Evolutionary conservation across 2,797 vertebrate genomes (phyloP).

Genomic region (Vireo griseus): DNA sequence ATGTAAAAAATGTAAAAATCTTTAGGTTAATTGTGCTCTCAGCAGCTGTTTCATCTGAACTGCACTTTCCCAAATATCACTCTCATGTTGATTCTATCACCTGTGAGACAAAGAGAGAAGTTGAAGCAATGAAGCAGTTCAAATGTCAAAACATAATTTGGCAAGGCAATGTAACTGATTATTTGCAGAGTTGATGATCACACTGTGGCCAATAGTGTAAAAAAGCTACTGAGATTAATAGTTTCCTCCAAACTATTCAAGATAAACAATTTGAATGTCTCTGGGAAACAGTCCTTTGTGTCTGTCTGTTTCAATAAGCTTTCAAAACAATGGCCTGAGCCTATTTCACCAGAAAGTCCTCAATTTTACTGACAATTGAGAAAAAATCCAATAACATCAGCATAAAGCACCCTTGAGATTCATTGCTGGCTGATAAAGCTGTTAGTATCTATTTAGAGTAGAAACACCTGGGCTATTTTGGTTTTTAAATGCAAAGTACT

Average conservation of each 20-base stretch:
- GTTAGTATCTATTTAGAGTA: not conserved
- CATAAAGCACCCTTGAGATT: not conserved
- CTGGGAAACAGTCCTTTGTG: not conserved
- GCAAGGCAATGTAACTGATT: not conserved
- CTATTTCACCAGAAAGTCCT: not conserved
- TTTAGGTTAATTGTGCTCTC: not conserved
- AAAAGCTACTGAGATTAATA: not conserved
- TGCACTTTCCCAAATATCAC: not conserved
- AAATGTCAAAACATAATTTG: not conserved
- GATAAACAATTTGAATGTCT: not conserved
- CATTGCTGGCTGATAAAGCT: not conserved
- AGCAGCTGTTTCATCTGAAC: not conserved
- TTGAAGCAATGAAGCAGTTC: not conserved
- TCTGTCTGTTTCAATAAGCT: not conserved
- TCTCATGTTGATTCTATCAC: not conserved
- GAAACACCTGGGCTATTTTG: not conserved
- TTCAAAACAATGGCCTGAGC: not conserved
- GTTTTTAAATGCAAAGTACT: not conserved
- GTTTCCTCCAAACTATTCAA: not conserved
- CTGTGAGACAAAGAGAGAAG: not conserved
- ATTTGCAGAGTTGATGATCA: not conserved
- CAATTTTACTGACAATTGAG: not conserved
- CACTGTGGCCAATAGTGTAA: not conserved
- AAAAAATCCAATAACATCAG: not conserved
- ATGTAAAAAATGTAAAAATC: not conserved